Conservation (phyloP, 2,888 invertebrate species). For the Trypoxylon attenuatum region DNA sequence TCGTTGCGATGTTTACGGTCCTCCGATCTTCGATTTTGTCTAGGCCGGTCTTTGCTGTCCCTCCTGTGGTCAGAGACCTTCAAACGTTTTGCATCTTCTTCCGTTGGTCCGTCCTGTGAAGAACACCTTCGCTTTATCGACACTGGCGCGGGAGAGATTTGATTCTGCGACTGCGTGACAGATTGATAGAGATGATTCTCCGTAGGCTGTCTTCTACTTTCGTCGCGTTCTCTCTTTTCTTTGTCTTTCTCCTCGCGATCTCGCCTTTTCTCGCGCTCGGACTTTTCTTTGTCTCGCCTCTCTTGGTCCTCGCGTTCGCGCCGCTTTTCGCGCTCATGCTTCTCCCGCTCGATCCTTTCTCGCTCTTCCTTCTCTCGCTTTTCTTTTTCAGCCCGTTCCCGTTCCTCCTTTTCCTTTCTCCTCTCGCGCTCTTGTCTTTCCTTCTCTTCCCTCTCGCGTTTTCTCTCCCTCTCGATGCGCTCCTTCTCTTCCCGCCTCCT, state of each 20-base stretch:
- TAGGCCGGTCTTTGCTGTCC: conserved; percentile 82
- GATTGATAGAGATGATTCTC: conserved; percentile 68
- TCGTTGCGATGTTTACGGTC: conserved; percentile 71
- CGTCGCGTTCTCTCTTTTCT: conserved; percentile 71
- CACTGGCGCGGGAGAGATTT: conserved; percentile 75
- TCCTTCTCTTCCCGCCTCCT: conserved; percentile 69
- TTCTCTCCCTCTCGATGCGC: conserved; percentile 73
- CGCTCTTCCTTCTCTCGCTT: conserved; percentile 70
- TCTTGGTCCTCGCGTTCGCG: conserved; percentile 73
- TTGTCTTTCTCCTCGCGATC: conserved; percentile 75
- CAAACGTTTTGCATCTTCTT: conserved; percentile 79
- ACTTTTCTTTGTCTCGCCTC: conserved; percentile 69
- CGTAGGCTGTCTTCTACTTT: conserved; percentile 67
- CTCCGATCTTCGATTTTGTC: conserved; percentile 70
- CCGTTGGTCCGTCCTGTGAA: conserved; percentile 82
- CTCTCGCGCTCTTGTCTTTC: conserved; percentile 65
- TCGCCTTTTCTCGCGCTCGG: conserved; percentile 68
- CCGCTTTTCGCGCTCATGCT: conserved; percentile 67
- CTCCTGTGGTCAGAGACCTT: conserved; percentile 79
- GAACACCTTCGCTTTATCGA: conserved; percentile 86
- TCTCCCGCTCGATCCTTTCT: conserved; percentile 71
- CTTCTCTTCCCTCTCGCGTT: conserved; percentile 65
- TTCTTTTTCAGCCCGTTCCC: conserved; percentile 62
- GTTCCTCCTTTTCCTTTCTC: conserved; percentile 67
- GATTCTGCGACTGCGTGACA: conserved; percentile 52